These are phyloP conservation scores for Emydocephalus ijimae DNA, from an alignment of 2,113 vertebrate species.

Conservation along the genomic window DNA sequence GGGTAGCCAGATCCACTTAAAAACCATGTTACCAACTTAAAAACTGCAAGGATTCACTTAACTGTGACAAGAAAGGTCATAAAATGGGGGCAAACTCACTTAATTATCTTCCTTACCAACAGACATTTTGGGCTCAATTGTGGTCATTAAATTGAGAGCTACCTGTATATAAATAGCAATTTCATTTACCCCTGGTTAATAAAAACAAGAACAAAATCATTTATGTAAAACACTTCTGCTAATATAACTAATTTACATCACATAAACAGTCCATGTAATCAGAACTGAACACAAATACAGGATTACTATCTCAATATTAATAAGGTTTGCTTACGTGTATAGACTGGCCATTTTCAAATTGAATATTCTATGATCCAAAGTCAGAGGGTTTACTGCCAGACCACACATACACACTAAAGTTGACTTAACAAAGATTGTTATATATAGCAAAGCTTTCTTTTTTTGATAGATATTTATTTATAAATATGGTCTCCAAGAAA, in stretches of 20 bases:
- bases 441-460: not conserved
- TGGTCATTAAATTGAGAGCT: not conserved
- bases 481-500: not conserved
- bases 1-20: not conserved
- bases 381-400: not conserved
- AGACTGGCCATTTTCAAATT: not conserved
- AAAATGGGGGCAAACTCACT: not conserved
- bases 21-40: not conserved
- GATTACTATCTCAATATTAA: not conserved
- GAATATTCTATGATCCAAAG: not conserved
- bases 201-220: not conserved
- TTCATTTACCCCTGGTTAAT: not conserved
- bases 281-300: not conserved
- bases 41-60: not conserved
- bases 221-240: not conserved
- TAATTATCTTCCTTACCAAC: not conserved
- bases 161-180: not conserved
- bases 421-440: not conserved
- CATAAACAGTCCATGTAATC: not conserved
- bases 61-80: not conserved
- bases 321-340: not conserved
- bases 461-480: not conserved
- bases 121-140: not conserved
- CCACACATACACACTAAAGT: not conserved
- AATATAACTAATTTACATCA: not conserved